phyloP scores from a whole-genome alignment of 1,140 invertebrate genomes.

The Physella acuta region DNA sequence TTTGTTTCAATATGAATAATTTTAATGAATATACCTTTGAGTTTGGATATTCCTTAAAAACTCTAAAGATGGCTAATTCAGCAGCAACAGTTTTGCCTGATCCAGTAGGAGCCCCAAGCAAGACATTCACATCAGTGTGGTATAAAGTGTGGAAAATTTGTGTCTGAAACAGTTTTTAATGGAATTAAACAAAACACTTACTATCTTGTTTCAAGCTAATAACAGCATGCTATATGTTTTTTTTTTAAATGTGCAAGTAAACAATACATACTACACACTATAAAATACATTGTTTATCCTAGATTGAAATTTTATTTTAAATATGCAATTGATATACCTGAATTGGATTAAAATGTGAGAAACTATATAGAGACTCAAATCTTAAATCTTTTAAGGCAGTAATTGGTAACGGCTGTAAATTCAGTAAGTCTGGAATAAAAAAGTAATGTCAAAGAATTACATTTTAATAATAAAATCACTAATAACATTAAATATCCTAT shows the following conservation, averaged over 20 bases:
- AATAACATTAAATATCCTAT: too few species aligned
- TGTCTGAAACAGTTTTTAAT: slow-evolving; percentile 75
- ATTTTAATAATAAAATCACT: neutral
- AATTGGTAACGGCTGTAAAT: slow-evolving; percentile 86
- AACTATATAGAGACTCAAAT: slow-evolving; percentile 84
- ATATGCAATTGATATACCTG: too few species aligned
- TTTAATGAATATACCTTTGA: slow-evolving; percentile 84
- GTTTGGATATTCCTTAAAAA: slow-evolving; percentile 81
- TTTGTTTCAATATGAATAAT: too few species aligned
- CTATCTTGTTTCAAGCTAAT: too few species aligned
- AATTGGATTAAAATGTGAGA: slow-evolving; percentile 97
- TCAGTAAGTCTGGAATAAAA: slow-evolving; percentile 77
- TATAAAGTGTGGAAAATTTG: slow-evolving; percentile 97
- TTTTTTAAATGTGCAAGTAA: too few species aligned
- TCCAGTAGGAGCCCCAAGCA: slow-evolving; percentile 96
- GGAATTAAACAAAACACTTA: too few species aligned
- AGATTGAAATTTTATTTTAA: too few species aligned
- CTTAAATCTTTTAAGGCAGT: slow-evolving; percentile 75
- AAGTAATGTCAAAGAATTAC: slow-evolving; percentile 8
- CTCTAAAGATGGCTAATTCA: slow-evolving; percentile 94
- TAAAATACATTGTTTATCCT: too few species aligned
- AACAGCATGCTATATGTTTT: too few species aligned
- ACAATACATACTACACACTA: too few species aligned
- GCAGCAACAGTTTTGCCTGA: slow-evolving; percentile 98
- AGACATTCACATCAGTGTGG: slow-evolving; percentile 90